A percentile compares a stretch with the other conserved stretches of the same genome.
phyloP scores from a whole-genome alignment of 1,140 invertebrate genomes.

The Leptinotarsa texana region DNA sequence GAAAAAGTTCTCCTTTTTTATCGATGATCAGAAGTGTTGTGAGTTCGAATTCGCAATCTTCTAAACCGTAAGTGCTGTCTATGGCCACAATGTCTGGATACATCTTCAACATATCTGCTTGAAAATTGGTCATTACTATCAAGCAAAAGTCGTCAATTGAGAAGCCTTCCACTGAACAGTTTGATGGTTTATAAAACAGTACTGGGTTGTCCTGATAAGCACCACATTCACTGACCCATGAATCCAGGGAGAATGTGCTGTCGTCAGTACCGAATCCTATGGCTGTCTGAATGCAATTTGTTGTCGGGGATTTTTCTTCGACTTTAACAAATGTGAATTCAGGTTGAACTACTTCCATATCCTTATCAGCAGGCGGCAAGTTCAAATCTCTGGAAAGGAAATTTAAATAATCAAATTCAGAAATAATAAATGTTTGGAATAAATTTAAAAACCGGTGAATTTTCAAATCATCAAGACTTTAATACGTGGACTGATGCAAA shows the following conservation, averaged over 20 bases:
- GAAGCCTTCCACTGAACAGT: background rate
- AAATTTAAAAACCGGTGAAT: too few relatives aligned
- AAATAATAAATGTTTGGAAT: background rate
- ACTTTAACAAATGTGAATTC: background rate
- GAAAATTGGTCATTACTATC: slow-evolving; percentile 35
- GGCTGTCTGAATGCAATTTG: background rate
- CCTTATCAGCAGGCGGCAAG: background rate
- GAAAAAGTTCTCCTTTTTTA: slow-evolving; percentile 35
- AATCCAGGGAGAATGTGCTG: background rate
- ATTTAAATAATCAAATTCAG: background rate
- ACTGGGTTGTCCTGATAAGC: background rate
- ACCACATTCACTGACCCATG: slow-evolving; percentile 2
- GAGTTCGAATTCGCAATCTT: slow-evolving; percentile 42
- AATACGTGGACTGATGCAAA: too few relatives aligned
- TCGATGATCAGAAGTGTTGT: slow-evolving; percentile 39
- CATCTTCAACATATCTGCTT: slow-evolving; percentile 30
- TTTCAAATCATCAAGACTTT: too few relatives aligned
- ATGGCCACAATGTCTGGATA: slow-evolving; percentile 37
- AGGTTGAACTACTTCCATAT: background rate
- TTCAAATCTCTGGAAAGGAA: background rate
- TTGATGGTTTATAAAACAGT: slow-evolving; percentile 11
- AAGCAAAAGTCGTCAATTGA: slow-evolving; percentile 31
- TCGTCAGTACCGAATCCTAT: background rate
- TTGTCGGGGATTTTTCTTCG: background rate
- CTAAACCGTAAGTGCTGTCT: slow-evolving; percentile 41